Percentiles rank a stretch among this genome's conserved stretches.
Evolutionary conservation across 2,888 invertebrate genomes (phyloP).

Genomic region (Stenolophus ochropezus): DNA sequence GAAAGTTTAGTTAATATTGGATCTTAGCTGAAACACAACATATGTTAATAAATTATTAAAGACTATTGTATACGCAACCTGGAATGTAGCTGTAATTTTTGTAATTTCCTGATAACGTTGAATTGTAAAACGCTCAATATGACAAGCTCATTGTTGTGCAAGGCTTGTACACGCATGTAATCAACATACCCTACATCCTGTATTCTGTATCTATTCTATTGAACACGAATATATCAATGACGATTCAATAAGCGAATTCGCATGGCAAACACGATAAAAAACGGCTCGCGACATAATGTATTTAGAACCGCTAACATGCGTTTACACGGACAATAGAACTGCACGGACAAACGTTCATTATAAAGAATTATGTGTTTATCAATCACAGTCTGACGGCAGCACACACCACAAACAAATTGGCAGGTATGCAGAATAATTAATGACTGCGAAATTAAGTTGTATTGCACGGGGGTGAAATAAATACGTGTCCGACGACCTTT

Average conservation of each 20-base stretch:
- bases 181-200: constrained; percentile 27
- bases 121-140: constrained; percentile 3
- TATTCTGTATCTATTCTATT: constrained; percentile 35
- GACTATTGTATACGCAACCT: no score
- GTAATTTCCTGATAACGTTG: neutral
- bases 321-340: constrained; percentile 49
- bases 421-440: constrained; percentile 56
- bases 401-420: constrained; percentile 51
- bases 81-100: neutral
- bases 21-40: no score
- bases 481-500: neutral
- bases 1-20: no score
- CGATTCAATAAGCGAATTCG: constrained; percentile 34
- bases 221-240: constrained; percentile 27
- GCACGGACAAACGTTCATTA: constrained; percentile 49
- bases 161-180: constrained; percentile 21
- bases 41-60: no score
- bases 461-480: constrained; percentile 29
- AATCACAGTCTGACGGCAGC: constrained; percentile 50
- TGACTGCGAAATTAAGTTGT: constrained; percentile 45
- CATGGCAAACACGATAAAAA: constrained; percentile 37
- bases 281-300: constrained; percentile 50
- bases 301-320: constrained; percentile 52
- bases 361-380: constrained; percentile 59
- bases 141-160: constrained; percentile 13